Conservation (phyloP, 2,888 invertebrate species). For the Rhodophaea formosa region DNA sequence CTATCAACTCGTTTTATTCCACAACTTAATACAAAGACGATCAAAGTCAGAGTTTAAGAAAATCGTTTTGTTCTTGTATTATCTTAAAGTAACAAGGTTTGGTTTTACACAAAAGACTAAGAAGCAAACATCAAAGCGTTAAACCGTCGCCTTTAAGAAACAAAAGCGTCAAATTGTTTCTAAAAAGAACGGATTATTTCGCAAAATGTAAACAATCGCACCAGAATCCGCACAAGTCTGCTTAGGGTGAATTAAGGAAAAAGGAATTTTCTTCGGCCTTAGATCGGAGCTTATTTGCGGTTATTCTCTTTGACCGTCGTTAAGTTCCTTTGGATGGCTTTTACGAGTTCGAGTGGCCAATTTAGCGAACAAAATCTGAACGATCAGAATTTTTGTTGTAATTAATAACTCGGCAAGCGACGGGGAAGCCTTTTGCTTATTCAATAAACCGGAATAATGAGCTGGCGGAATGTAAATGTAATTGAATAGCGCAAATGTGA, state of each 20-base stretch:
- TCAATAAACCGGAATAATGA: conserved; percentile 66
- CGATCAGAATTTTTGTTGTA: conserved; percentile 79
- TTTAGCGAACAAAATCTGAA: conserved; percentile 76
- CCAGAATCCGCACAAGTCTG: conserved; percentile 64
- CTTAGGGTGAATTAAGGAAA: conserved; percentile 77
- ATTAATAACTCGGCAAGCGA: conserved; percentile 70
- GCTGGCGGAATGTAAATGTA: conserved; percentile 52
- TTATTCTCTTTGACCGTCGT: conserved; percentile 81
- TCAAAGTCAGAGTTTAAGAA: conserved; percentile 18
- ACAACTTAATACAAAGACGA: conserved; percentile 15
- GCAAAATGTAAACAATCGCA: conserved; percentile 68
- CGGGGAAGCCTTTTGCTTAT: conserved; percentile 60
- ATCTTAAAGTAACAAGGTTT: conserved; percentile 20
- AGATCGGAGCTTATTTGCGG: conserved; percentile 80
- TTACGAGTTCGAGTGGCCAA: conserved; percentile 80
- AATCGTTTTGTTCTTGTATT: conserved; percentile 10
- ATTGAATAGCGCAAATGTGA: conserved; percentile 41
- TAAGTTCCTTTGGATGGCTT: conserved; percentile 77
- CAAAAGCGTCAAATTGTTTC: conserved; percentile 44
- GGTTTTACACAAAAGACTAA: conserved; percentile 17
- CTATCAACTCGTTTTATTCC: conserved; percentile 9
- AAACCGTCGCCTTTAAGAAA: conserved; percentile 34
- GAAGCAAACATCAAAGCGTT: conserved; percentile 25
- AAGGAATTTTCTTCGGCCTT: conserved; percentile 72
- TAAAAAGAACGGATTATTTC: conserved; percentile 57